A percentile compares a stretch with the other conserved stretches of the same genome.
Conservation (phyloP, 2,797 vertebrate genomes). For the Tenualosa thibaudeaui region DNA sequence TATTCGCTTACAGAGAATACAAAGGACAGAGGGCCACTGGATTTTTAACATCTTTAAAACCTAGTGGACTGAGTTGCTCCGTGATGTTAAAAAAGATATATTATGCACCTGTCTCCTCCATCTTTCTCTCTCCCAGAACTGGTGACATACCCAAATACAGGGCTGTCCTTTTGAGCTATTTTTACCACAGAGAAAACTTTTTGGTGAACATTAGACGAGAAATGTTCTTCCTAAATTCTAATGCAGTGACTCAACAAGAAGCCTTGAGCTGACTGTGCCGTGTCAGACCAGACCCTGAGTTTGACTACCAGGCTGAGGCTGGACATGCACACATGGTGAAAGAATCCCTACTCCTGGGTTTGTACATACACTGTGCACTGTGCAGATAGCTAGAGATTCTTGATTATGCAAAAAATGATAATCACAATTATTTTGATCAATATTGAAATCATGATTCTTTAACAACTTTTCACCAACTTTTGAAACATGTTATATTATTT, state of each 20-base stretch:
- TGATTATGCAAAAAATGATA: too few relatives aligned
- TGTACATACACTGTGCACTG: neutral
- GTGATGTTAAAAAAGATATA: neutral
- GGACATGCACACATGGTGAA: neutral
- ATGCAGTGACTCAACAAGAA: neutral
- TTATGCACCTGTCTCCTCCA: neutral
- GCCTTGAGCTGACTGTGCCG: neutral
- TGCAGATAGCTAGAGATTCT: neutral
- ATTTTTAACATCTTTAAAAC: neutral
- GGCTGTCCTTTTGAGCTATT: neutral
- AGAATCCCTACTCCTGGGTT: neutral
- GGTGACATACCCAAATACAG: neutral
- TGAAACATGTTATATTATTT: too few relatives aligned
- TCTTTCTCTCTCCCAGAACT: neutral
- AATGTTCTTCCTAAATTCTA: constrained; percentile 7
- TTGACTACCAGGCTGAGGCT: neutral
- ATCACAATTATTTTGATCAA: too few relatives aligned
- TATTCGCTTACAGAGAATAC: neutral
- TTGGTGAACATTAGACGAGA: neutral
- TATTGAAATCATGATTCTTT: too few relatives aligned
- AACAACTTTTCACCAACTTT: too few relatives aligned
- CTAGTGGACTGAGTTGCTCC: neutral
- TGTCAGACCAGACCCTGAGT: neutral
- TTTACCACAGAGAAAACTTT: neutral
- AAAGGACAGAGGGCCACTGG: neutral